A percentile compares a stretch with the other conserved stretches of the same genome.
Conservation (phyloP, 2,113 vertebrate genomes). For the Eptesicus fuscus region DNA sequence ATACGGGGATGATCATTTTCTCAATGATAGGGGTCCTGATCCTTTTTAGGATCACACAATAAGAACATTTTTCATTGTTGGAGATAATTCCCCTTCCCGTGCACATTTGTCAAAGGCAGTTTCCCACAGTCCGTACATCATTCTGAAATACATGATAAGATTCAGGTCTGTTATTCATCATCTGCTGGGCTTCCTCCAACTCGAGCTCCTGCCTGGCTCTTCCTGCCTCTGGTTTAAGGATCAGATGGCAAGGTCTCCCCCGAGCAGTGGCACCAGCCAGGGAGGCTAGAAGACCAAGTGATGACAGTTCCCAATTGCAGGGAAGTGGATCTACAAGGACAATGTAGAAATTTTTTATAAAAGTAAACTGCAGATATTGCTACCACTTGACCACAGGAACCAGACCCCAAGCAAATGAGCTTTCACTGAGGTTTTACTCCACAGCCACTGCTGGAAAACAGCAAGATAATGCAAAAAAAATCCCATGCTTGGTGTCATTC, state of each 20-base stretch:
- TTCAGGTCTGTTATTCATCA: conserved; percentile 73
- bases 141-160: conserved; percentile 77
- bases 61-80: conserved; percentile 76
- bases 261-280: background rate
- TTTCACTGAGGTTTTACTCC: background rate
- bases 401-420: background rate
- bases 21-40: conserved; percentile 74
- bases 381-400: background rate
- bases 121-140: conserved; percentile 75
- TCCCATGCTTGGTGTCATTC: background rate
- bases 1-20: conserved; percentile 62
- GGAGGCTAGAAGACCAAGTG: background rate
- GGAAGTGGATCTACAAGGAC: background rate
- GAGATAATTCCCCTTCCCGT: conserved; percentile 71
- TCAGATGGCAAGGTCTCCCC: background rate
- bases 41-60: conserved; percentile 76
- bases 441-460: background rate
- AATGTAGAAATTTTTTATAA: background rate
- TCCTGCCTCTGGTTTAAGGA: conserved; percentile 47
- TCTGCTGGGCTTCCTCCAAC: conserved; percentile 45
- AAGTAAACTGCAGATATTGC: background rate
- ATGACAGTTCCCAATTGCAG: background rate
- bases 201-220: background rate
- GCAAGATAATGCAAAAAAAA: background rate
- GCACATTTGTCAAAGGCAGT: conserved; percentile 76